Conservation (phyloP, 30 jellyfish, hydroid and myxozoan species). For the Aurelia coerulea region DNA sequence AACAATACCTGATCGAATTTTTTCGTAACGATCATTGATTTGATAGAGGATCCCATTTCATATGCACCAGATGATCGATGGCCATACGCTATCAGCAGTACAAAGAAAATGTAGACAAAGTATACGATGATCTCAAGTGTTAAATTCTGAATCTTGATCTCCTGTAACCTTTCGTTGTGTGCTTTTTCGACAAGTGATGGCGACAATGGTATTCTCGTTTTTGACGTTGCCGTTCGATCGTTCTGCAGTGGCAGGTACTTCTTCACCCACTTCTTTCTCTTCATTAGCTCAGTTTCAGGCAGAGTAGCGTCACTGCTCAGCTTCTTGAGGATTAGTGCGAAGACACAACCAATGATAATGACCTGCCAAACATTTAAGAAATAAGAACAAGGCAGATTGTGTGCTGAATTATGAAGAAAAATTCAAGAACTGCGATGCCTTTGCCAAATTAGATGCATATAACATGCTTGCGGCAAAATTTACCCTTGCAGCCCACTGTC, state of each 20-base stretch:
- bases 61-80: constrained; percentile 92
- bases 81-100: constrained; percentile 82
- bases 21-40: constrained; percentile 47
- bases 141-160: constrained; percentile 47
- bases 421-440: no score
- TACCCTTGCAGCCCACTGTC: no score
- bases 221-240: neutral
- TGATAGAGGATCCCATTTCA: constrained; percentile 40
- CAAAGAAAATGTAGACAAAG: constrained; percentile 55
- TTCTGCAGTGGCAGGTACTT: constrained; percentile 20
- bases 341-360: constrained; percentile 64
- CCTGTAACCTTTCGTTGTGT: constrained; percentile 44
- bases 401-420: no score
- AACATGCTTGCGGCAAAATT: no score
- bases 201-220: constrained; percentile 38
- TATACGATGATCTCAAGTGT: constrained; percentile 59
- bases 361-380: constrained; percentile 25
- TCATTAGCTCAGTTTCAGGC: constrained; percentile 59
- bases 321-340: constrained; percentile 70
- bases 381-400: no score
- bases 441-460: no score
- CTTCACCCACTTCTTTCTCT: constrained; percentile 24
- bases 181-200: constrained; percentile 46
- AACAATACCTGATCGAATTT: constrained; percentile 77
- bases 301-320: constrained; percentile 45